Conservation (phyloP, 2,113 vertebrate species). For the Lepisosteus osseus region DNA sequence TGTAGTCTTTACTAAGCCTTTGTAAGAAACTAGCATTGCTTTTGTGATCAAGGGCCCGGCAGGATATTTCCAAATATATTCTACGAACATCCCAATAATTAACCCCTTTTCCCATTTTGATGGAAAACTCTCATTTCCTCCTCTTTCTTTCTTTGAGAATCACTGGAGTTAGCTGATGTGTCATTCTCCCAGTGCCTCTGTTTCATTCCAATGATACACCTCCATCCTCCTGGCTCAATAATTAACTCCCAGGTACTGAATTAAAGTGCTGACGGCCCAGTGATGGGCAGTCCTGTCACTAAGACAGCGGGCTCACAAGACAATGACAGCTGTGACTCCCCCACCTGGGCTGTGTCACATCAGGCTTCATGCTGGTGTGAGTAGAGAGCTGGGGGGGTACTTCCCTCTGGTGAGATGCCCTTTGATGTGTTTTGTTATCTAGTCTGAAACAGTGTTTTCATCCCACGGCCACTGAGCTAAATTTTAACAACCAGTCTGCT, state of each 20-base stretch:
- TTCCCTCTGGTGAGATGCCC: slow-evolving; percentile 34
- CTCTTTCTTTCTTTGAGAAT: background rate
- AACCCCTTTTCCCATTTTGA: background rate
- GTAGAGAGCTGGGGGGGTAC: background rate
- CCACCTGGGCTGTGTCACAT: slow-evolving; percentile 48
- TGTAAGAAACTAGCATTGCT: no score
- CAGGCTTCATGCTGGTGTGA: slow-evolving; percentile 14
- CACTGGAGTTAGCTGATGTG: background rate
- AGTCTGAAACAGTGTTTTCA: slow-evolving; percentile 60
- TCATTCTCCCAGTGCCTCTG: background rate
- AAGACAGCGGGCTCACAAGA: slow-evolving; percentile 3
- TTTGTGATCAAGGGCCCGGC: background rate
- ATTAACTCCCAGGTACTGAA: slow-evolving; percentile 10
- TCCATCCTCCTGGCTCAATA: slow-evolving; percentile 8
- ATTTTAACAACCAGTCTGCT: slow-evolving; percentile 63
- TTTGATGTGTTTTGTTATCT: slow-evolving; percentile 57
- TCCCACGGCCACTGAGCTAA: slow-evolving; percentile 55
- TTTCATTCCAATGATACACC: background rate
- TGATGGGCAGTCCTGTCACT: background rate
- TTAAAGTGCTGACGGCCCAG: slow-evolving; percentile 1
- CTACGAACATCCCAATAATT: no score
- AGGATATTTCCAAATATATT: background rate
- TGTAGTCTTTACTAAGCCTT: no score
- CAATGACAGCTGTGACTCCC: slow-evolving; percentile 52
- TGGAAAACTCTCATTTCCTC: slow-evolving; percentile 1